These are phyloP conservation scores for Xenopus laevis DNA, from an alignment of 2,113 vertebrate genomes.

Conservation along the genomic window DNA sequence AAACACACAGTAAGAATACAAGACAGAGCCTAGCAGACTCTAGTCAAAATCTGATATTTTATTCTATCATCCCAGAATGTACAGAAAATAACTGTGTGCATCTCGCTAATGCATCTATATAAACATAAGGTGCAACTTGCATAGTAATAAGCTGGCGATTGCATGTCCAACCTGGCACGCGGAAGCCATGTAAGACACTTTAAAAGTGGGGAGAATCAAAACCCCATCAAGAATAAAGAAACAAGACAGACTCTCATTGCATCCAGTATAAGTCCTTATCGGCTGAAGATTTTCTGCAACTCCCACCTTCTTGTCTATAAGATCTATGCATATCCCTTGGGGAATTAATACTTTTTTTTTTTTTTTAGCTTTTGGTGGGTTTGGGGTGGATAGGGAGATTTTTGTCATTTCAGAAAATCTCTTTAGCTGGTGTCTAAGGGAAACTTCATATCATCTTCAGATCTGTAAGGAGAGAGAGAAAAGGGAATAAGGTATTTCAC, in stretches of 20 bases:
- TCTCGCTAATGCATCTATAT: not conserved
- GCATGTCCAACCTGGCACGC: constrained; percentile 1
- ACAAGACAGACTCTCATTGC: not conserved
- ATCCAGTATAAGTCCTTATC: not conserved
- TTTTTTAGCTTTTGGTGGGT: not conserved
- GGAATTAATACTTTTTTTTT: not conserved
- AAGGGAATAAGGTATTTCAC: constrained; percentile 12
- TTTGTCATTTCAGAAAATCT: constrained; percentile 48
- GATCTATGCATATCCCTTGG: not conserved
- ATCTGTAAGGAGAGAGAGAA: constrained; percentile 68
- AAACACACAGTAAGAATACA: not conserved
- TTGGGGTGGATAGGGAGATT: constrained; percentile 1
- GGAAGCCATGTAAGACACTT: not conserved
- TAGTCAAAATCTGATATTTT: not conserved
- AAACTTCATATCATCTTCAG: constrained; percentile 72
- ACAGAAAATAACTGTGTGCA: constrained; percentile 3
- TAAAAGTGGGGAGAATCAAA: not conserved
- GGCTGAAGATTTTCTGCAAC: not conserved
- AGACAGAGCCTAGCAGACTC: not conserved
- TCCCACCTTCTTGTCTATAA: not conserved
- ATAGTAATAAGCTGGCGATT: constrained; percentile 50
- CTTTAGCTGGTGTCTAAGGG: constrained; percentile 70
- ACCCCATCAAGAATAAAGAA: no score
- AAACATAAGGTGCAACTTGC: constrained; percentile 58
- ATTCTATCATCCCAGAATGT: not conserved